Percentiles rank a stretch among this genome's conserved stretches.
phyloP scores from a whole-genome alignment of 2,113 vertebrate genomes.

The Lamprotornis superbus region DNA sequence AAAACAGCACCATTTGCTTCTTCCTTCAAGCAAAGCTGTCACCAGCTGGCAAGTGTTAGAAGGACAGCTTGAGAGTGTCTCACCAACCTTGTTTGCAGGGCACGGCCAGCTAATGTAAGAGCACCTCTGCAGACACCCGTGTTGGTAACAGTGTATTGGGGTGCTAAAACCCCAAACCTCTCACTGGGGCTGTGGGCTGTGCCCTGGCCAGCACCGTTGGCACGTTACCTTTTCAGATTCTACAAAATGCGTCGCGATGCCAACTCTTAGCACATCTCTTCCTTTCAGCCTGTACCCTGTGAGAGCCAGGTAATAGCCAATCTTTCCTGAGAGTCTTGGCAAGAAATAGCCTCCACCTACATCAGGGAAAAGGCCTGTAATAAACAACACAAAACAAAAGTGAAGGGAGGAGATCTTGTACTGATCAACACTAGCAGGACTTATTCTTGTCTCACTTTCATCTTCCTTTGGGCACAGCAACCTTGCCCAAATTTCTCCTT shows the following conservation, averaged over 20 bases:
- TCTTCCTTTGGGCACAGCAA: background rate
- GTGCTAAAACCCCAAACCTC: background rate
- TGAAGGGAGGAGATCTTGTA: background rate
- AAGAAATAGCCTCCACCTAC: constrained; percentile 96
- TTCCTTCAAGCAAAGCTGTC: background rate
- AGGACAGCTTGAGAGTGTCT: background rate
- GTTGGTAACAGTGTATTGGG: accelerated
- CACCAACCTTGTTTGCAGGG: accelerated
- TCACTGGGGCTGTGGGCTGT: accelerated
- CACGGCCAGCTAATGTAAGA: background rate
- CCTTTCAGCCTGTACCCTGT: constrained; percentile 92
- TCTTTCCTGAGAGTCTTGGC: constrained; percentile 86
- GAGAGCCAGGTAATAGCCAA: constrained; percentile 88
- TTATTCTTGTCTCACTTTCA: background rate
- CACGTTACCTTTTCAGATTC: constrained; percentile 85
- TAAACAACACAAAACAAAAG: background rate
- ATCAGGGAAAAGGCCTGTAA: constrained; percentile 92
- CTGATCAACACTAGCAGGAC: background rate
- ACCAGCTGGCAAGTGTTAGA: background rate
- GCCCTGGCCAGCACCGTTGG: background rate
- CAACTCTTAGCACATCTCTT: constrained; percentile 85
- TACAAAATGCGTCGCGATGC: constrained; percentile 93
- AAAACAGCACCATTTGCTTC: background rate
- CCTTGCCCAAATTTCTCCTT: background rate
- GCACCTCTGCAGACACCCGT: background rate